A percentile compares a stretch with the other conserved stretches of the same genome.
These are phyloP conservation scores for Sylvicola cinctus DNA, from an alignment of 2,888 invertebrate species.

Conservation along the genomic window DNA sequence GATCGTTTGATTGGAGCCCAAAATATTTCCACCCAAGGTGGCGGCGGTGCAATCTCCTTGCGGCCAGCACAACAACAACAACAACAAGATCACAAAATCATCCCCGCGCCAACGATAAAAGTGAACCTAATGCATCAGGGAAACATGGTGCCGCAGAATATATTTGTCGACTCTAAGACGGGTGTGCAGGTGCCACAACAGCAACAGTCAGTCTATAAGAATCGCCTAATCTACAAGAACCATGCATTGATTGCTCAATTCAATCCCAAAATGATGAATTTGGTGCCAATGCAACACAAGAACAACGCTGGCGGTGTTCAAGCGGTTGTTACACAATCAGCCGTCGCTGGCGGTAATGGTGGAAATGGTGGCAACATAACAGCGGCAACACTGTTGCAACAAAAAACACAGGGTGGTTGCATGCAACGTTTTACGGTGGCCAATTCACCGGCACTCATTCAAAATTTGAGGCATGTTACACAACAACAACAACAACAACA, in stretches of 20 bases:
- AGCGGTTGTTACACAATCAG: slow-evolving; percentile 1
- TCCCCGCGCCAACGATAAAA: slow-evolving; percentile 21
- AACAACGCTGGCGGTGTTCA: slow-evolving; percentile 3
- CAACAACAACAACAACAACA: slow-evolving; percentile 11
- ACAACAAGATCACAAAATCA: slow-evolving; percentile 18
- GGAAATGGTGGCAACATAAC: too few species aligned
- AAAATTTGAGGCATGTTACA: background rate
- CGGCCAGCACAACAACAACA: slow-evolving; percentile 11
- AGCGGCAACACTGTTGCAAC: slow-evolving; percentile 3
- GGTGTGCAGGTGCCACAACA: slow-evolving; percentile 5
- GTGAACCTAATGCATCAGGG: slow-evolving; percentile 19
- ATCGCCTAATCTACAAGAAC: too few species aligned
- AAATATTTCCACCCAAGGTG: background rate
- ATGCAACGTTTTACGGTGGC: background rate
- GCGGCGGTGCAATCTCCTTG: background rate
- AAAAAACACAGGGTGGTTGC: slow-evolving; percentile 1
- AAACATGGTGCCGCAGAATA: slow-evolving; percentile 5
- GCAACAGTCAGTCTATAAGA: too few species aligned
- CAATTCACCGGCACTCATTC: slow-evolving; percentile 1
- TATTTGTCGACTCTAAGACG: slow-evolving; percentile 11
- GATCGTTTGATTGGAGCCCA: background rate
- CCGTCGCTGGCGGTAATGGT: too few species aligned
- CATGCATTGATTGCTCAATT: slow-evolving; percentile 6
- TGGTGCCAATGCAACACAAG: slow-evolving; percentile 7
- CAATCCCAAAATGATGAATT: slow-evolving; percentile 7